Evolutionary conservation across 1,140 invertebrate species (phyloP).

Genomic region (Euwallacea similis): DNA sequence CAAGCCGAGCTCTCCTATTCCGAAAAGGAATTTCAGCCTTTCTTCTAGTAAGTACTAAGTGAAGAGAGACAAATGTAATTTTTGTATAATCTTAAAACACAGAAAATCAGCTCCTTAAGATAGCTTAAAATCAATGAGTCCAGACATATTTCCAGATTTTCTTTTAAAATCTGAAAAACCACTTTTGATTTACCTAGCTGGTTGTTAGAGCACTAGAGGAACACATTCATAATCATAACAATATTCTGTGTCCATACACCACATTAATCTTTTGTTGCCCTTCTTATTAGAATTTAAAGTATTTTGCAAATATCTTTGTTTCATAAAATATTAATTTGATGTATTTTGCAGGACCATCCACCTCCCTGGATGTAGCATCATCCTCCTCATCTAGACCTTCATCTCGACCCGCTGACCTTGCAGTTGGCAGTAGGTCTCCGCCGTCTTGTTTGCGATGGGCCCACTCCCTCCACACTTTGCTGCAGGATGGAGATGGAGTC

Average conservation of each 20-base stretch:
- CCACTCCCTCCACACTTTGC: slow-evolving; percentile 74
- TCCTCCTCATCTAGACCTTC: slow-evolving; percentile 12
- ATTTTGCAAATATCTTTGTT: no score
- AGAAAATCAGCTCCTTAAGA: not conserved
- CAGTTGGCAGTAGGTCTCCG: slow-evolving; percentile 50
- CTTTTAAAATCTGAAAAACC: no score
- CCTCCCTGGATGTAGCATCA: slow-evolving; percentile 17
- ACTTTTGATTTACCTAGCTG: no score
- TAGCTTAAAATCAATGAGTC: not conserved
- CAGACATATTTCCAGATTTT: no score
- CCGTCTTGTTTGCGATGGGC: slow-evolving; percentile 86
- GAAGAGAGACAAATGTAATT: not conserved
- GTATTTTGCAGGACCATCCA: slow-evolving; percentile 13
- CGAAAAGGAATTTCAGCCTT: slow-evolving; percentile 39
- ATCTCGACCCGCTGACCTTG: slow-evolving; percentile 1
- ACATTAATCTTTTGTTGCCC: no score
- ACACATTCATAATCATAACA: no score
- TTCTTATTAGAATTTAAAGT: no score
- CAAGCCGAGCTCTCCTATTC: slow-evolving; percentile 44
- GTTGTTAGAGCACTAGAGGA: no score
- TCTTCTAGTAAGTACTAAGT: slow-evolving; percentile 31
- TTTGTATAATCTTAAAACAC: slow-evolving; percentile 3
- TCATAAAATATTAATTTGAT: slow-evolving; percentile 3
- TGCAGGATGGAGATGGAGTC: slow-evolving; percentile 84
- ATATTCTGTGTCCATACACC: no score